Evolutionary conservation across 2,888 invertebrate species (phyloP).

Genomic region (Drosophila percnosoma): DNA sequence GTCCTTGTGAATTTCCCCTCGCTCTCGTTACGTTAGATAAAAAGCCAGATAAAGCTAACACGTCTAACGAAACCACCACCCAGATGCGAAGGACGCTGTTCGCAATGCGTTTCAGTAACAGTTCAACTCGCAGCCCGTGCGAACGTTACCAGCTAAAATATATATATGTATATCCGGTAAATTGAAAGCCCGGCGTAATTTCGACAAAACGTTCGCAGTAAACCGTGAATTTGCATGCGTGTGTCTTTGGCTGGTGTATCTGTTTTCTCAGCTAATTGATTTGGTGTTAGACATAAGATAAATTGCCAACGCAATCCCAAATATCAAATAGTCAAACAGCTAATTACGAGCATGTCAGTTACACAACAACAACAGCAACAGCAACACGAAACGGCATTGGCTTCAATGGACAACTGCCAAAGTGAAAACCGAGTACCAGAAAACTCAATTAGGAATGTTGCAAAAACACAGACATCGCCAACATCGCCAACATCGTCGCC

Average conservation of each 20-base stretch:
- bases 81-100: constrained; percentile 40
- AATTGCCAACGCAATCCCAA: constrained; percentile 34
- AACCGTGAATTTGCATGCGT: constrained; percentile 34
- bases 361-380: constrained; percentile 44
- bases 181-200: constrained; percentile 2
- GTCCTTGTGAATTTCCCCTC: constrained; percentile 43
- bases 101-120: constrained; percentile 65
- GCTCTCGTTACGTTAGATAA: constrained; percentile 57
- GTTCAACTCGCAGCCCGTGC: constrained; percentile 60
- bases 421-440: constrained; percentile 76
- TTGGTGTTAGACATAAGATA: constrained; percentile 46
- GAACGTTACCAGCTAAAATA: constrained; percentile 31
- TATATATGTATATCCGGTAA: background rate
- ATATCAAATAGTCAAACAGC: constrained; percentile 38
- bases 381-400: constrained; percentile 30
- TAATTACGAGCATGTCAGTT: constrained; percentile 67
- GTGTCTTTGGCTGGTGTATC: constrained; percentile 21
- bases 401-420: constrained; percentile 65
- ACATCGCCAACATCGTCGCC: constrained; percentile 5
- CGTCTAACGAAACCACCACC: constrained; percentile 38
- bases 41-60: constrained; percentile 65
- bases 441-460: constrained; percentile 76
- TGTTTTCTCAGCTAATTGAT: constrained; percentile 32
- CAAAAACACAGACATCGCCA: constrained; percentile 54
- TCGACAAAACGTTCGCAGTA: constrained; percentile 1